A percentile compares a stretch with the other conserved stretches of the same genome.
Evolutionary conservation across 2,113 vertebrate species (phyloP).

Genomic region (Marmota flaviventris): DNA sequence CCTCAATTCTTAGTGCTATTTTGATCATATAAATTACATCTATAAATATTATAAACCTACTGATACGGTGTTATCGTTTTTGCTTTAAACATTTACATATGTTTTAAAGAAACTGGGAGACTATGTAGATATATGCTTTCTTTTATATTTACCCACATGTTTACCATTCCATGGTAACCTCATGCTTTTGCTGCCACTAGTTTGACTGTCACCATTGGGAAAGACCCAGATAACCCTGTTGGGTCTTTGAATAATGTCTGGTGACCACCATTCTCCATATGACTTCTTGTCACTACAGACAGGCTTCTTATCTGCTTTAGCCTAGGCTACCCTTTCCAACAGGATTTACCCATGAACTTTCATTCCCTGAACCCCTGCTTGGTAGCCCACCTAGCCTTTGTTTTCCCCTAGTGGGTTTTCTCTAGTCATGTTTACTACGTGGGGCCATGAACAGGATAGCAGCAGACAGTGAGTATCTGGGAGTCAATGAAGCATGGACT

Average conservation of each 20-base stretch:
- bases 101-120: neutral
- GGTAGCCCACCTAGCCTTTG: neutral
- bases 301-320: neutral
- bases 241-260: slow-evolving; percentile 12
- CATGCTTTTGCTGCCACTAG: slow-evolving; percentile 4
- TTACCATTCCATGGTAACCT: neutral
- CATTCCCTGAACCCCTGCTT: neutral
- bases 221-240: neutral
- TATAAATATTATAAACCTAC: neutral
- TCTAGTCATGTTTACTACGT: neutral
- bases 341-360: neutral
- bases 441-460: neutral
- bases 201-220: neutral
- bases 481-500: slow-evolving; percentile 11
- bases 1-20: neutral
- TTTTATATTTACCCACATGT: neutral
- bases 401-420: neutral
- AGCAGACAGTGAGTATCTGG: neutral
- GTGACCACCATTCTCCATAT: neutral
- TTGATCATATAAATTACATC: neutral
- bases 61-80: neutral
- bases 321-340: neutral
- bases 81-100: neutral
- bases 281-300: neutral
- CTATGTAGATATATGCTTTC: neutral